Conservation (phyloP, 2,113 vertebrate genomes). For the Silurus asotus region DNA sequence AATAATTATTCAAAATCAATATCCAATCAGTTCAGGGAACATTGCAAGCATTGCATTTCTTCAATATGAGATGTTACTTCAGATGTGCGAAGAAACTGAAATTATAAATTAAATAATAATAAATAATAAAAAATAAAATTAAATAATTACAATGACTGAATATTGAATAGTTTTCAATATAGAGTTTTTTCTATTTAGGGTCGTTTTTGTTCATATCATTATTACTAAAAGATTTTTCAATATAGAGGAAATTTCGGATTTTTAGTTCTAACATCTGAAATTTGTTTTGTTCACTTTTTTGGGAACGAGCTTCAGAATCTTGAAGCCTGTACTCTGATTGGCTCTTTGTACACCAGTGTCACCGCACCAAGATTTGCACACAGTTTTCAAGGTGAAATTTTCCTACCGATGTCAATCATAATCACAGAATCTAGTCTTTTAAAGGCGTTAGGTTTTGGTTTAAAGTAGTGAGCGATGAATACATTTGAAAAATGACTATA, state of each 20-base stretch:
- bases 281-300: neutral
- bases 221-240: neutral
- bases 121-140: neutral
- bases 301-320: neutral
- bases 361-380: neutral
- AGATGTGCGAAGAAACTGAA: neutral
- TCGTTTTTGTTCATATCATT: neutral
- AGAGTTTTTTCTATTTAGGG: neutral
- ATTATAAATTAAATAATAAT: neutral
- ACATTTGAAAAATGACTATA: neutral
- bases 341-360: neutral
- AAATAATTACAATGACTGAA: neutral
- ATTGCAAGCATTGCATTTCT: neutral
- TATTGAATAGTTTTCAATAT: neutral
- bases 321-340: neutral
- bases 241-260: neutral
- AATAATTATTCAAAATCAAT: neutral
- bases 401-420: neutral
- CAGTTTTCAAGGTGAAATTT: neutral
- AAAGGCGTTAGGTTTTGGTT: neutral
- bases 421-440: neutral
- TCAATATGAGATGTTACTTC: neutral
- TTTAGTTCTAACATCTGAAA: neutral
- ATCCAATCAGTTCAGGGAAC: neutral
- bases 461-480: neutral